A percentile compares a stretch with the other conserved stretches of the same genome.
Evolutionary conservation across 2,888 invertebrate species (phyloP).

Genomic region (Phyllotreta striolata): DNA sequence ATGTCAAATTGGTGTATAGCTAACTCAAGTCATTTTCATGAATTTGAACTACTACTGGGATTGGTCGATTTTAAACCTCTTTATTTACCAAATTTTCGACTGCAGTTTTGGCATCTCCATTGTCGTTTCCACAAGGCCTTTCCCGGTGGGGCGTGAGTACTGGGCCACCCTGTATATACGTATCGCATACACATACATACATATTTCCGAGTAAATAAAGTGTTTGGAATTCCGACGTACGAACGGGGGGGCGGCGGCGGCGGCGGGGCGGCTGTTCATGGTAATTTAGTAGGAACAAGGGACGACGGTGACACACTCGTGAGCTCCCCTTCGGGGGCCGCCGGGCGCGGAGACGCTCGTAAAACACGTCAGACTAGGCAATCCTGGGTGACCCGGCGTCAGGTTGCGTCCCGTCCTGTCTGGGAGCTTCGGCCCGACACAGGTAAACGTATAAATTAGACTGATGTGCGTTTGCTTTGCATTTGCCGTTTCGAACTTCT

Average conservation of each 20-base stretch:
- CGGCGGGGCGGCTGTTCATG: conserved; percentile 37
- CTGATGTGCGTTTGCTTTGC: conserved; percentile 9
- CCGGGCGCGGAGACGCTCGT: conserved; percentile 32
- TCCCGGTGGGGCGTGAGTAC: too few species aligned
- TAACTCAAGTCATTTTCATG: too few species aligned
- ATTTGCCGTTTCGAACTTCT: background rate
- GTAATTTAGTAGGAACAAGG: conserved; percentile 48
- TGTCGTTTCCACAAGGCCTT: too few species aligned
- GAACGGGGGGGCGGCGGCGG: too few species aligned
- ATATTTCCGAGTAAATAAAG: conserved; percentile 39
- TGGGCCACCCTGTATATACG: too few species aligned
- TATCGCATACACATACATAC: conserved; percentile 20
- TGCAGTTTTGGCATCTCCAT: too few species aligned
- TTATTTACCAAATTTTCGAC: too few species aligned
- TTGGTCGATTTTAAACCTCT: too few species aligned
- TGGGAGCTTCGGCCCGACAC: conserved; percentile 10
- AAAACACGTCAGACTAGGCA: conserved; percentile 37
- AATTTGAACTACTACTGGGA: too few species aligned
- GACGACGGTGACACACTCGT: conserved; percentile 44
- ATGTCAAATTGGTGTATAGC: too few species aligned
- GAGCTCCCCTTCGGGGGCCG: conserved; percentile 35
- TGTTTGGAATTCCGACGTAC: conserved; percentile 35
- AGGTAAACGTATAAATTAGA: conserved; percentile 27
- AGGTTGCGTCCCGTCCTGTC: conserved; percentile 30
- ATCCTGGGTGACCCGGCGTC: conserved; percentile 37